Evolutionary conservation across 2,888 invertebrate genomes (phyloP).

Genomic region (Tortricodes alternella): DNA sequence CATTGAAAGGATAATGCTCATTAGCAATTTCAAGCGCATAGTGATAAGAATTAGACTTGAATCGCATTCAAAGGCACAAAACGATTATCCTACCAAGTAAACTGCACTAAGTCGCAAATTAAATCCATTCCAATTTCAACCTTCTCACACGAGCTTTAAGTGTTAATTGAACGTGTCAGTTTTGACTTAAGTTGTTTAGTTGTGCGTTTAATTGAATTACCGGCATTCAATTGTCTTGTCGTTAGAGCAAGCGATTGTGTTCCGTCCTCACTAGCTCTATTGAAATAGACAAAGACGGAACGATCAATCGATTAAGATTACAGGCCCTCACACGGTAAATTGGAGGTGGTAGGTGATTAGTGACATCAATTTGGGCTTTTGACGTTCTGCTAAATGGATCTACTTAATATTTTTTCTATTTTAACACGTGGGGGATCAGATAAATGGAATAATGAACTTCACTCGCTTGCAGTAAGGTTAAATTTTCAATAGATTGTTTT

Average conservation of each 20-base stretch:
- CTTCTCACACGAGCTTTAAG: no score
- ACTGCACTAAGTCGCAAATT: conserved; percentile 48
- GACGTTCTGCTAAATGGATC: not conserved
- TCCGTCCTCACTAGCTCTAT: not conserved
- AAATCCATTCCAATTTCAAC: not conserved
- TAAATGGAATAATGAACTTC: no score
- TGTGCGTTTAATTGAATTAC: not conserved
- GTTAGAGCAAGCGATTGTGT: conserved; percentile 1
- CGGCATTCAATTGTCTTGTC: conserved; percentile 1
- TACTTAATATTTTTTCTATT: no score
- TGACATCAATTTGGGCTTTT: not conserved
- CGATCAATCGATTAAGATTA: not conserved
- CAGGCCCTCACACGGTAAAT: not conserved
- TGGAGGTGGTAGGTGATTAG: not conserved
- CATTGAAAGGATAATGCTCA: no score
- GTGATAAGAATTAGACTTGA: no score
- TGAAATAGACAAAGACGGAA: conserved; percentile 3
- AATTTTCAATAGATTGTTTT: no score
- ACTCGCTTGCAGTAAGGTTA: no score
- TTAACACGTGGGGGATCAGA: no score
- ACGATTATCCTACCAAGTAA: no score
- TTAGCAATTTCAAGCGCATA: no score
- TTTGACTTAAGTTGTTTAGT: not conserved
- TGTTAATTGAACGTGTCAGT: no score
- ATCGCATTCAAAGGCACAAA: no score